Evolutionary conservation across 1,140 invertebrate genomes (phyloP).

Genomic region (Telenomus remus): DNA sequence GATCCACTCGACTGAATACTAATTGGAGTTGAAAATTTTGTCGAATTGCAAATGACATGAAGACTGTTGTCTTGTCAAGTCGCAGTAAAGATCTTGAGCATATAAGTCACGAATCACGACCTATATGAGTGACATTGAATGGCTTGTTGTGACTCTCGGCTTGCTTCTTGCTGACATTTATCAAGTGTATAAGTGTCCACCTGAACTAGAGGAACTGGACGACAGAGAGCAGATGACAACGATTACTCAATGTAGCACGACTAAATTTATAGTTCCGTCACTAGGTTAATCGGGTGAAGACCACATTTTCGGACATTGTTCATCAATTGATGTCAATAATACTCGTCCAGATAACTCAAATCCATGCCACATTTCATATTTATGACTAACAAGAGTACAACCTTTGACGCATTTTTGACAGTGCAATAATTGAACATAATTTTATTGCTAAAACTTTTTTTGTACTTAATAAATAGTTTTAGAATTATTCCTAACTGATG

Average conservation of each 20-base stretch:
- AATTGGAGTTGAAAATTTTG: not conserved
- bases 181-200: slow-evolving; percentile 9
- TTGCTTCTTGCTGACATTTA: slow-evolving; percentile 10
- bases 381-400: too few species aligned
- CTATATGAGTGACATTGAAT: slow-evolving; percentile 32
- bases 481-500: too few species aligned
- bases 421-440: too few species aligned
- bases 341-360: not conserved
- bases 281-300: not conserved
- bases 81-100: not conserved
- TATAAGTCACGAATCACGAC: slow-evolving; percentile 19
- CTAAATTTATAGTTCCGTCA: slow-evolving; percentile 2
- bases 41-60: not conserved
- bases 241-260: slow-evolving; percentile 7
- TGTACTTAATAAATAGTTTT: too few species aligned
- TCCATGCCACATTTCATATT: not conserved
- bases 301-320: slow-evolving; percentile 13
- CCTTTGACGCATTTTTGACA: too few species aligned
- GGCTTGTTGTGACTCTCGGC: slow-evolving; percentile 1
- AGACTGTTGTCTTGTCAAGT: not conserved
- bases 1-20: not conserved
- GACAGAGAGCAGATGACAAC: not conserved
- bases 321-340: slow-evolving; percentile 16
- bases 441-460: too few species aligned
- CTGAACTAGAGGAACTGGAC: slow-evolving; percentile 1